Evolutionary conservation across 2,888 invertebrate species (phyloP), one percentile per base, ranked within the genome.

Genomic region (Parasteatoda lunata): DNA sequence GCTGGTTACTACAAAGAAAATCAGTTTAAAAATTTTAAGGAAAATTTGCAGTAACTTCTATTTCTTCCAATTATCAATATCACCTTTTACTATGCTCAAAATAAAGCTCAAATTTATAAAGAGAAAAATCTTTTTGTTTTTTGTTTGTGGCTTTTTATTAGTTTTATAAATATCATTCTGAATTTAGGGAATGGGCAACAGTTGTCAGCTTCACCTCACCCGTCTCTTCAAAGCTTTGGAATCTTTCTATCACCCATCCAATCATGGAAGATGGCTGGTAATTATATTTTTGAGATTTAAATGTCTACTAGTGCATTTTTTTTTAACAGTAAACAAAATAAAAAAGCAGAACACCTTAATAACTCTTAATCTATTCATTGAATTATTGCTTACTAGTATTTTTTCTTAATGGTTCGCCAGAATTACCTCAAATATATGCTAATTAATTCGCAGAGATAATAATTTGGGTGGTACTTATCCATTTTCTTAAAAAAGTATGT

Each of bases 231-330:
- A 95, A 89, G 95, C 96, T 0, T 93, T 97, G 4, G 96, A 97
- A 91, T 96, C 96, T 5, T 98, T 97, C 92, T 95, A 96, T 90
- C 96, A 98, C 92, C 96, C 97, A 77, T 97, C 97, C 0, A 98
- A 98, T 92, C 92, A 93, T 64, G 98, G 97, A 49, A 92, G 94
- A 71, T 98, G 97, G 97, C 94, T 95, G 69, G 90, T 90, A 89
- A 87, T 89, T 78, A 78, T 82, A 64, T 68, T 71, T 45, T 73
- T 30, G 79, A 54, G 73, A 47, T 54, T 64, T 81, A 70, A 89
- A 91, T 91, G 83, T 90, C 48, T 90, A 47, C 15, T 1, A 8
- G 15, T 15, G 49, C 30, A 3, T 5, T 52, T 71, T 0, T n/a
- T 52, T 72, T 72, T 5, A 51, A 51, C 5, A 51, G 52, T 51